Evolutionary conservation across 2,888 invertebrate genomes (phyloP).

Genomic region (Lochmaea capreae): DNA sequence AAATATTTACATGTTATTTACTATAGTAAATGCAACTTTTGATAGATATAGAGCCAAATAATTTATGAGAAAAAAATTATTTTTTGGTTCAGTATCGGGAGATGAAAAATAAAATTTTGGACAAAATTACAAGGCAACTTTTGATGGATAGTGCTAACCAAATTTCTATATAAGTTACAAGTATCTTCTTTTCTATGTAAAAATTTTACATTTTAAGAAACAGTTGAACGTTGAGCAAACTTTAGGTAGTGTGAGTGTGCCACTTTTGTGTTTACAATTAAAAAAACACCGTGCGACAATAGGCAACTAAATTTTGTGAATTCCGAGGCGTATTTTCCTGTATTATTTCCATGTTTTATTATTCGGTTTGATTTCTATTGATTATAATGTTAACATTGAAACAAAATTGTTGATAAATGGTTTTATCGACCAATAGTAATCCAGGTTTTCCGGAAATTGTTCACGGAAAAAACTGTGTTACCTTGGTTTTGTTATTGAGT

Average conservation of each 20-base stretch:
- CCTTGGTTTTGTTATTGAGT: background rate
- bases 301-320: slow-evolving; percentile 20
- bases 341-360: background rate
- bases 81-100: too few species aligned
- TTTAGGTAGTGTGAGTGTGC: slow-evolving; percentile 41
- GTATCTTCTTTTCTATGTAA: too few species aligned
- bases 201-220: slow-evolving; percentile 13
- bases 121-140: too few species aligned
- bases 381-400: slow-evolving; percentile 4
- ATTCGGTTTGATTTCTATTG: slow-evolving; percentile 12
- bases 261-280: slow-evolving; percentile 23
- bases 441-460: background rate
- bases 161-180: too few species aligned
- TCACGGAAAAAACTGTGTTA: background rate
- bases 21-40: too few species aligned
- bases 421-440: background rate
- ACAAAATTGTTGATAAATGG: background rate
- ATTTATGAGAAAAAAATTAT: too few species aligned
- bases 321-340: slow-evolving; percentile 14
- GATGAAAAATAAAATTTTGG: too few species aligned
- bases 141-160: too few species aligned
- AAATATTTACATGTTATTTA: too few species aligned
- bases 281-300: slow-evolving; percentile 22
- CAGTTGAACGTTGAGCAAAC: slow-evolving; percentile 20
- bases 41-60: too few species aligned